These are phyloP conservation scores for Opisthograptis luteolata DNA, from an alignment of 2,888 invertebrate species.

Conservation along the genomic window DNA sequence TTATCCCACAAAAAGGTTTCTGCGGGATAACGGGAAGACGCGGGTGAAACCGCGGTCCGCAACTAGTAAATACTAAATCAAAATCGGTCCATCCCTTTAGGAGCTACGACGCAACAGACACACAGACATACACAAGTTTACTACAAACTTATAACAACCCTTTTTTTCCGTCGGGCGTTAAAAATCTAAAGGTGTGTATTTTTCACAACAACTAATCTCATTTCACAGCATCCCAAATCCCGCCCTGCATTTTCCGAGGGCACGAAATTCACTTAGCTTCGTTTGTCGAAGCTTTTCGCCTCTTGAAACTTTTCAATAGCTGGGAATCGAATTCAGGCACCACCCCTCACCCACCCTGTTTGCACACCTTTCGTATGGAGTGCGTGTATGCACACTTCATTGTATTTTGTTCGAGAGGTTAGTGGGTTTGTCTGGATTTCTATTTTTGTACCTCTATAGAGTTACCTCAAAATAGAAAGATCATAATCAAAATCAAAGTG, in stretches of 20 bases:
- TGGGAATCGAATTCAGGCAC: conserved; percentile 76
- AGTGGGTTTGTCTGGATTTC: conserved; percentile 4
- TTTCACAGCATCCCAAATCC: conserved; percentile 36
- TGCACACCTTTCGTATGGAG: conserved; percentile 54
- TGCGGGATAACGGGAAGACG: too few relatives aligned
- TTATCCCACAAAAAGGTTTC: too few relatives aligned
- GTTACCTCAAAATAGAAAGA: too few relatives aligned
- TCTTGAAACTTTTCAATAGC: conserved; percentile 85
- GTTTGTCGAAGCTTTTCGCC: conserved; percentile 85
- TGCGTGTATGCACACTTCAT: conserved; percentile 49
- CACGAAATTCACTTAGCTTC: conserved; percentile 84
- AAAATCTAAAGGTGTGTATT: too few relatives aligned
- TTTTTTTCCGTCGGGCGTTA: background rate
- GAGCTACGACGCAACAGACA: too few relatives aligned
- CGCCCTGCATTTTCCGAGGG: conserved; percentile 65
- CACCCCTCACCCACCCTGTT: conserved; percentile 47
- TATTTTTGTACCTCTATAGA: too few relatives aligned
- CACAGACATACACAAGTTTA: too few relatives aligned
- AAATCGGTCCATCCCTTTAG: too few relatives aligned
- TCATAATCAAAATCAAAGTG: too few relatives aligned
- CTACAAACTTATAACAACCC: background rate
- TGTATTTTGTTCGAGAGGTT: conserved; percentile 29
- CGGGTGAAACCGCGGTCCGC: too few relatives aligned
- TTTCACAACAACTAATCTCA: background rate
- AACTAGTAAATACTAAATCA: too few relatives aligned